Base-by-base conservation (phyloP, 2,888 invertebrate genomes). In the Trimorus sp. region DNA sequence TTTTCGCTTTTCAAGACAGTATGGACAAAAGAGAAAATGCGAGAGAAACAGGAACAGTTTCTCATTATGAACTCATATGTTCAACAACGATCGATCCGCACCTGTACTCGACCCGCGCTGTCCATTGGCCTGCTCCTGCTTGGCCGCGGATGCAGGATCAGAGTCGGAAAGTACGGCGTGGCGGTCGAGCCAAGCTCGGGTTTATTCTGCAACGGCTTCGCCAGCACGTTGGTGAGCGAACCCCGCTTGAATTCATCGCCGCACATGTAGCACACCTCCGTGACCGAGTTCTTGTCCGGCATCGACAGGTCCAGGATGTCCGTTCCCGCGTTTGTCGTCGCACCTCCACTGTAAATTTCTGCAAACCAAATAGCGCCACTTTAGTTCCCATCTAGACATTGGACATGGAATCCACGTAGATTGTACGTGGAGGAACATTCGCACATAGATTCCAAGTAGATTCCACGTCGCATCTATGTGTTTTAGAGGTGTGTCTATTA, bases 221-320 rank as follows among this genome's bases (percentile, higher is more conserved):
- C 93, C 77, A 93, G 93, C 65, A 95, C 93, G 86, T 96, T 96
- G 89, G 94, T 94, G 38, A 97, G 93, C 84, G 97, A 96, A 84
- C 97, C 97, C 75, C 96, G 94, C 85, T 95, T 94, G 92, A 96
- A 96, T 92, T 97, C 97, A 90, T 97, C 97, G 16, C 97, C 97
- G 92, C 97, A 97, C 14, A 97, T 96, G 92, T 97, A 97, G 92
- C 97, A 97, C 68, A 97, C 97, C 92, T 97, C 97, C 26, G 97
- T 97, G 86, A 96, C 95, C 12, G 97, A 96, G 93, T 97, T 97
- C 93, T 97, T 97, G 92, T 97, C 97, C 11, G 97, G 97, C 97
- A 97, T 97, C 82, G 97, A 97, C 79, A 97, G 93, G 93, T 97
- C 97, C 80, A 97, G 93, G 87, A 97, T 97, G 91, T 97, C 97